phyloP scores from a whole-genome alignment of 2,888 invertebrate species.

The Synanthedon myopaeformis region DNA sequence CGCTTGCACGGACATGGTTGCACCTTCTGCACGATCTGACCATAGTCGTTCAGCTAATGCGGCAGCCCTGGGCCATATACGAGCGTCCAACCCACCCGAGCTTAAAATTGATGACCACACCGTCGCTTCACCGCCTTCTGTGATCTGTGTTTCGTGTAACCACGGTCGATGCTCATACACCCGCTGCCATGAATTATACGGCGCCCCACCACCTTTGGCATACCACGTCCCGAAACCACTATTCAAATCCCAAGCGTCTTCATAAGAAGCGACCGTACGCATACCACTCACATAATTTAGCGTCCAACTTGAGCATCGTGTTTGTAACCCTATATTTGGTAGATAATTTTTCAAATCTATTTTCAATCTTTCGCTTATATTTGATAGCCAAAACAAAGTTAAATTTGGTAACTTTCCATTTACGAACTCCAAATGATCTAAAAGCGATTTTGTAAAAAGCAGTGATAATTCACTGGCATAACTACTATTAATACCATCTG shows the following conservation, averaged over 20 bases:
- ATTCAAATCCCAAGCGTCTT: slow-evolving; percentile 87
- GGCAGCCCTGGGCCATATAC: slow-evolving; percentile 84
- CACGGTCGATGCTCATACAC: slow-evolving; percentile 85
- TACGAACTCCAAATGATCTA: slow-evolving; percentile 67
- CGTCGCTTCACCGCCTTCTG: slow-evolving; percentile 82
- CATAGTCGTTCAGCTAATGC: slow-evolving; percentile 84
- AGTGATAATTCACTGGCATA: slow-evolving; percentile 78
- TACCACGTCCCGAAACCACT: slow-evolving; percentile 85
- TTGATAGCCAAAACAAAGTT: slow-evolving; percentile 38
- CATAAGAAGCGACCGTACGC: slow-evolving; percentile 80
- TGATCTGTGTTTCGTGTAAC: slow-evolving; percentile 38
- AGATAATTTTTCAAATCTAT: slow-evolving; percentile 28
- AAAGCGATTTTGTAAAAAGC: slow-evolving; percentile 74
- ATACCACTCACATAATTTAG: slow-evolving; percentile 68
- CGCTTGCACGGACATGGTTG: slow-evolving; percentile 69
- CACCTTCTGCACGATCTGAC: slow-evolving; percentile 69
- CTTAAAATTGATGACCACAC: slow-evolving; percentile 84
- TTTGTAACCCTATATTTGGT: slow-evolving; percentile 47
- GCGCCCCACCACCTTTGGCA: slow-evolving; percentile 73
- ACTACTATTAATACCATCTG: slow-evolving; percentile 71
- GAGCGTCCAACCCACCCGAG: slow-evolving; percentile 75
- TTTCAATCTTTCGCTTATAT: slow-evolving; percentile 28
- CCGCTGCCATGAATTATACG: slow-evolving; percentile 86
- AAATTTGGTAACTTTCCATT: slow-evolving; percentile 47
- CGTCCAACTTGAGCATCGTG: slow-evolving; percentile 75